phyloP scores from a whole-genome alignment of 2,888 invertebrate genomes.

The Chrysotoxum bicinctum region DNA sequence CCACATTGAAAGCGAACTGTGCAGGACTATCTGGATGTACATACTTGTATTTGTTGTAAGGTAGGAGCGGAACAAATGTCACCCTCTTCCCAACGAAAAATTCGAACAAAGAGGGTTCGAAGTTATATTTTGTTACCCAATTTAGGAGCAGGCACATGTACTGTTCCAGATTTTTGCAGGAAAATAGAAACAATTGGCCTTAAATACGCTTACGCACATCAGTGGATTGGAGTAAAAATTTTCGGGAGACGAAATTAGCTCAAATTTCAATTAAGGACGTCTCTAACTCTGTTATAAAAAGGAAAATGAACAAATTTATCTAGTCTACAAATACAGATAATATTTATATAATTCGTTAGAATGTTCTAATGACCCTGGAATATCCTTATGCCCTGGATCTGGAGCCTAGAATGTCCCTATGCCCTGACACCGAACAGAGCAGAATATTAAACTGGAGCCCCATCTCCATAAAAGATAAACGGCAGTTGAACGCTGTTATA shows the following conservation, averaged over 20 bases:
- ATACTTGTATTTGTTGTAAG: constrained; percentile 9
- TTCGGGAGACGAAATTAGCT: background rate
- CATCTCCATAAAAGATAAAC: no score
- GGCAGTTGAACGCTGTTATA: no score
- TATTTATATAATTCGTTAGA: no score
- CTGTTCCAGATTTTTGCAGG: background rate
- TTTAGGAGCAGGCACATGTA: background rate
- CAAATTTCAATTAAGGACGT: no score
- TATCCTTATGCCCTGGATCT: no score
- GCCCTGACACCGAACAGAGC: no score
- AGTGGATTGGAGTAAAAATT: background rate
- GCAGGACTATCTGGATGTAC: constrained; percentile 48
- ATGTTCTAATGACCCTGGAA: no score
- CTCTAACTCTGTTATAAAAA: no score
- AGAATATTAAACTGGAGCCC: no score
- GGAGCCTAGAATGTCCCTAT: no score
- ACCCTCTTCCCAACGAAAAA: constrained; percentile 56
- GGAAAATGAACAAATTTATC: no score
- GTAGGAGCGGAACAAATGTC: constrained; percentile 53
- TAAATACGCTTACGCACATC: background rate
- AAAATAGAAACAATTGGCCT: background rate
- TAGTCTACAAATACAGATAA: no score
- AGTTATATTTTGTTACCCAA: constrained; percentile 44
- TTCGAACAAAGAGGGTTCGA: constrained; percentile 45
- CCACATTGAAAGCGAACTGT: constrained; percentile 30